Base-by-base conservation (phyloP, 2,888 invertebrate species). In the Protonemura montana region DNA sequence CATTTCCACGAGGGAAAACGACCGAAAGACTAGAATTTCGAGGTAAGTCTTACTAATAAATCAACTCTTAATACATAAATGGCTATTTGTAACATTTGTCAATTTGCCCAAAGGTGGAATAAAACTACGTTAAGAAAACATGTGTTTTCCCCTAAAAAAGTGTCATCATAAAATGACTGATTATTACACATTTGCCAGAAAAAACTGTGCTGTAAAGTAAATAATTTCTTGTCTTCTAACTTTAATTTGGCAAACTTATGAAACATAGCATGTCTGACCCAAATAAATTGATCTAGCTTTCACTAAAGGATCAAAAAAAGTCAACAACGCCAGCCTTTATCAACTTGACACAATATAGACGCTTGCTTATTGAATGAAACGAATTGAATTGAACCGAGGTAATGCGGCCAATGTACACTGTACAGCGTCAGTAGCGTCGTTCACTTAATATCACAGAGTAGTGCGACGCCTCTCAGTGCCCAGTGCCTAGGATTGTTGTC, bases 401-500 rank as follows among this genome's bases (percentile, higher is more conserved):
- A n/a, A n/a, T n/a, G n/a, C n/a, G n/a, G n/a, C n/a, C n/a, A n/a
- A n/a, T 6, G 35, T 35, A 35, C 35, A 35, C 35, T 35, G 35
- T 6, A 26, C 78, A 77, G 77, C 6, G 26, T 77, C 77, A 78
- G 78, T 10, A 21, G 59, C 16, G 1, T 3, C 7, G 76, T 28
- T 94, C 94, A 99, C 92, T 99, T 99, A 89, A 98, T 98, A 92
- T 99, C 99, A 92, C 98, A 99, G 86, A 99, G 93, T 21, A 99
- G 92, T 0, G 98, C 99, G n/a, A 99, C 98, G 3, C 98, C 98
- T 89, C 99, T 93, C 85, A 99, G 92, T 0, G 98, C 97, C 99
- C 99, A 99, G 91, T 98, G 98, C 87, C 97, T 94, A 0, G 98
- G 97, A 92, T 96, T 97, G 90, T 96, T 96, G 91, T 98, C 97